Conservation (phyloP, 2,113 vertebrate genomes). For the Cisticola juncidis region DNA sequence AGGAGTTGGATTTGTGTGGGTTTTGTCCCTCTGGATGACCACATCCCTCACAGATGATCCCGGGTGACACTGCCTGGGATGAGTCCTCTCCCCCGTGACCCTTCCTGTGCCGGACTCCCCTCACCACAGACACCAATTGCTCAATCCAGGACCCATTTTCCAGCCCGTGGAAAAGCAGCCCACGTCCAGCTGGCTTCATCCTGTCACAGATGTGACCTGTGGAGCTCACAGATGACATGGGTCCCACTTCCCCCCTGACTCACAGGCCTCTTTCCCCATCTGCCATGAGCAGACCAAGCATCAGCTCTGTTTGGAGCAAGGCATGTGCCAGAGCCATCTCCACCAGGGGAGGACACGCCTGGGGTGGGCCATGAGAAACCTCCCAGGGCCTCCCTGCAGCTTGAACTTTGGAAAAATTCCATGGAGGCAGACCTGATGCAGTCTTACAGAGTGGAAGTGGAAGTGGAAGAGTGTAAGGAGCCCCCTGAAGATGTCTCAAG, state of each 20-base stretch:
- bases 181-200: not conserved
- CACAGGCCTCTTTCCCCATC: rapidly evolving
- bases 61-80: rapidly evolving
- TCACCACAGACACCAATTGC: not conserved
- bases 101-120: not conserved
- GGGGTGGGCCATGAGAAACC: not conserved
- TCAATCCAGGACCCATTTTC: not conserved
- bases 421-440: not conserved
- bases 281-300: not conserved
- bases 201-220: not conserved
- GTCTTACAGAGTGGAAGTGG: no score
- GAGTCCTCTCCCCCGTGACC: not conserved
- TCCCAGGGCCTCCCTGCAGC: not conserved
- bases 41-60: not conserved
- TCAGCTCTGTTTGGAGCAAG: rapidly evolving
- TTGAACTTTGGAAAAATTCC: not conserved
- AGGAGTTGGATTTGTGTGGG: not conserved
- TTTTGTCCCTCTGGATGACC: not conserved
- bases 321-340: not conserved
- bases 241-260: not conserved
- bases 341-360: rapidly evolving
- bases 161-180: not conserved
- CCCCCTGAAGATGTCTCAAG: no score
- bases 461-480: no score
- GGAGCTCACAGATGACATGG: not conserved